Base-by-base conservation (phyloP, 1,140 invertebrate species). In the Nautilus pompilius region DNA sequence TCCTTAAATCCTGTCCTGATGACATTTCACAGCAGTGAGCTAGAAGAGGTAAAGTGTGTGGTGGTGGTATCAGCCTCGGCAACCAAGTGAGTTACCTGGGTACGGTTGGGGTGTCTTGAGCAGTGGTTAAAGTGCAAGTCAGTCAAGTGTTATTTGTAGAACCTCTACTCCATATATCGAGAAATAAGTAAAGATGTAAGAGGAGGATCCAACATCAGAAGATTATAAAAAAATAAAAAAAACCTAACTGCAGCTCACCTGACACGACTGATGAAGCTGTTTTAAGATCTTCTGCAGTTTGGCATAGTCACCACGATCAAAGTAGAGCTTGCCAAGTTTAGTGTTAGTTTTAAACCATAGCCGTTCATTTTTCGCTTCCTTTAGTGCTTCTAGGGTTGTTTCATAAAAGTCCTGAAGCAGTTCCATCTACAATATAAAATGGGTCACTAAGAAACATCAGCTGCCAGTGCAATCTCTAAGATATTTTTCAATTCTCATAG, bases 311-410 rank as follows among this genome's bases (percentile, higher is more conserved):
- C 89, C 92, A 60, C 95, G 85, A 83, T 99, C 98, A 82, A 96
- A 99, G 82, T 99, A 99, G 5, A 99, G 83, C 83, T 99, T 99
- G 26, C 96, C 98, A 67, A 99, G 83, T 85, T 99, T 99, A 2
- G 96, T 99, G 80, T 99, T 99, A 5, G 98, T 99, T 86, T 99
- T 99, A 82, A 99, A 99, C 98, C 98, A 99, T 34, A 99, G 83
- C 70, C 98, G 87, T 84, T 99, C 98, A 85, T 99, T 99, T 83
- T 99, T 99, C 0, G 96, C 95, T 88, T 99, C 85, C 67, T 96
- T 97, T 56, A 99, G 85, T 33, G 96, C 96, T 84, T 99, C 96
- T 77, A 99, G 84, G 2, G 96, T 99, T 28, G 96, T 99, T 85
- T 99, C 95, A 86, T 99, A 99, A 82, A 99, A 99, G 81, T 99